Evolutionary conservation across 2,888 invertebrate genomes (phyloP).

Genomic region (Leucophenga maculata): DNA sequence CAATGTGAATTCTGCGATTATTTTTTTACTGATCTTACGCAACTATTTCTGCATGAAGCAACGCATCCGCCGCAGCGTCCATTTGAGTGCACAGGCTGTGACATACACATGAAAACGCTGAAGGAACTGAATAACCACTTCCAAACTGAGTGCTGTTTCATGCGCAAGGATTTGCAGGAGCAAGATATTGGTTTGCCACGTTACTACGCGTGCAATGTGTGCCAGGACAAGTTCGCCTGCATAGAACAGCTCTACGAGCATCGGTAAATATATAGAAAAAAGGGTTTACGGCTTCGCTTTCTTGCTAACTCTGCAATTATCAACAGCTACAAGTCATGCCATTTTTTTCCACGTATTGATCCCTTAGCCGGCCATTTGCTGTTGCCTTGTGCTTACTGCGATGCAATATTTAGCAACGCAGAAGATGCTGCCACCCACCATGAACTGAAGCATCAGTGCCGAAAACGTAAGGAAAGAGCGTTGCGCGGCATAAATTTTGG

Average conservation of each 20-base stretch:
- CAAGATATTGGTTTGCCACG: slow-evolving; percentile 55
- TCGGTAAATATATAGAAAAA: slow-evolving; percentile 61
- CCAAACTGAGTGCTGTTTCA: slow-evolving; percentile 72
- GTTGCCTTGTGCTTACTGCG: slow-evolving; percentile 69
- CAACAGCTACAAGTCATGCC: slow-evolving; percentile 65
- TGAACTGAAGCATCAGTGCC: slow-evolving; percentile 75
- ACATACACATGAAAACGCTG: slow-evolving; percentile 72
- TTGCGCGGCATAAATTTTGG: slow-evolving; percentile 39
- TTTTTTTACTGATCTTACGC: slow-evolving; percentile 74
- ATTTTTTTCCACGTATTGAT: slow-evolving; percentile 69
- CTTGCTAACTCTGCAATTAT: too few species aligned
- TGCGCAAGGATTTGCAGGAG: slow-evolving; percentile 62
- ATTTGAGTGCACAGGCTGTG: slow-evolving; percentile 71
- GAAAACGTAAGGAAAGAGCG: slow-evolving; percentile 72
- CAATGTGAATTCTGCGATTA: slow-evolving; percentile 78
- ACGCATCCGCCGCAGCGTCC: slow-evolving; percentile 64
- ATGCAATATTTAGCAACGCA: slow-evolving; percentile 60
- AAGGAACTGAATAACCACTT: slow-evolving; percentile 75
- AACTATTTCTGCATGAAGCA: slow-evolving; percentile 69
- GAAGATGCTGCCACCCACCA: slow-evolving; percentile 73
- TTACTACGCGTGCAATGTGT: slow-evolving; percentile 70
- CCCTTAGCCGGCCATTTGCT: slow-evolving; percentile 28
- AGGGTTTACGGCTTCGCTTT: neutral
- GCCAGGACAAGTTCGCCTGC: slow-evolving; percentile 66
- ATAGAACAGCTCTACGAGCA: slow-evolving; percentile 69